phyloP scores from a whole-genome alignment of 2,888 invertebrate genomes.

The Apotomis capreana region DNA sequence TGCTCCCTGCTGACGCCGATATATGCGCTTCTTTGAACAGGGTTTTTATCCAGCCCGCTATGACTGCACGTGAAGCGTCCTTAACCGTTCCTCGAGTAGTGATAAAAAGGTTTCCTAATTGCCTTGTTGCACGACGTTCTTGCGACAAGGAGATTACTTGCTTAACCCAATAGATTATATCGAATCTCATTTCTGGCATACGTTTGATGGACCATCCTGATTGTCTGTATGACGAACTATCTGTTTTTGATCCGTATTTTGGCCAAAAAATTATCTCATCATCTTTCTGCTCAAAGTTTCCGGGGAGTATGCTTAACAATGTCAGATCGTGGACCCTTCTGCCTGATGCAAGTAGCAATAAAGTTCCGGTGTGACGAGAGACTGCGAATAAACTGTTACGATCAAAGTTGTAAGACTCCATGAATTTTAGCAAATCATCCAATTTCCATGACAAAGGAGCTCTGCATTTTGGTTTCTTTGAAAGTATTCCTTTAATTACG shows the following conservation, averaged over 20 bases:
- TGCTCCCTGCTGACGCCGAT: neutral
- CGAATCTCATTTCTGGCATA: neutral
- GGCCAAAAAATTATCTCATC: neutral
- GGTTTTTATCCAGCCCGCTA: slow-evolving; percentile 13
- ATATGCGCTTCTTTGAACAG: slow-evolving; percentile 15
- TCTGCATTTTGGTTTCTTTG: slow-evolving; percentile 3
- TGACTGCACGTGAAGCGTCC: slow-evolving; percentile 3
- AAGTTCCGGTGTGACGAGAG: slow-evolving; percentile 17
- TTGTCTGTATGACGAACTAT: neutral
- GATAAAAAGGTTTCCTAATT: neutral
- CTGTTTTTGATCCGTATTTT: slow-evolving; percentile 13
- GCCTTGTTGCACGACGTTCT: neutral
- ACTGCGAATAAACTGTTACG: neutral
- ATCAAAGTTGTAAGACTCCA: neutral
- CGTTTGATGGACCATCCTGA: slow-evolving; percentile 2
- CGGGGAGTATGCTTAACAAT: slow-evolving; percentile 2
- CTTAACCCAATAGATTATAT: neutral
- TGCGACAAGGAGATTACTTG: neutral
- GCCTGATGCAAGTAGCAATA: slow-evolving; percentile 42
- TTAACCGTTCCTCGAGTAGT: neutral
- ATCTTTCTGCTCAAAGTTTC: slow-evolving; percentile 9
- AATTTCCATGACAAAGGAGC: neutral
- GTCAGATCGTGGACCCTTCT: slow-evolving; percentile 43
- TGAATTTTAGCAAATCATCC: neutral
- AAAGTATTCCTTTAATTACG: slow-evolving; percentile 31